Evolutionary conservation across 2,888 invertebrate species (phyloP).

Genomic region (Saturnia pavonia): DNA sequence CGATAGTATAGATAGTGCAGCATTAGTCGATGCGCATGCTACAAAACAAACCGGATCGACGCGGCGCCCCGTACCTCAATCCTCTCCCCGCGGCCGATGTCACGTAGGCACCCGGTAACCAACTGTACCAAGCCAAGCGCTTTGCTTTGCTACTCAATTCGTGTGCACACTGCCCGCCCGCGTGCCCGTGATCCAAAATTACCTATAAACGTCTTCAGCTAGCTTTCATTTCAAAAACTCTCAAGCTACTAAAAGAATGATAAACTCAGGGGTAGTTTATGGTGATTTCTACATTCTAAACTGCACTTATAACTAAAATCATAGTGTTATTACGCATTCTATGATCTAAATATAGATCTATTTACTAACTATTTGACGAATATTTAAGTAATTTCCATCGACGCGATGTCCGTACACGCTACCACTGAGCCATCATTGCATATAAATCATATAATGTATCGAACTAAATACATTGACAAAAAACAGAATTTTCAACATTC

Average conservation of each 20-base stretch:
- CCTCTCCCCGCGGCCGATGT: conserved; percentile 72
- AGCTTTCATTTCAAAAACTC: not conserved
- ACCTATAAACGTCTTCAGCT: conserved; percentile 7
- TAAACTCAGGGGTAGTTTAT: not conserved
- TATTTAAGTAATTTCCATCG: no score
- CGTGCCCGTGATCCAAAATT: conserved; percentile 40
- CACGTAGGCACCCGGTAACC: conserved; percentile 71
- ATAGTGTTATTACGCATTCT: no score
- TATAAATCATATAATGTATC: no score
- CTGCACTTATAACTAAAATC: no score
- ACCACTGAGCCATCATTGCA: no score
- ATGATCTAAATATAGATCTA: no score
- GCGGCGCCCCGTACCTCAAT: conserved; percentile 46
- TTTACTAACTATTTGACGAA: no score
- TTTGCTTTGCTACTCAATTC: conserved; percentile 28
- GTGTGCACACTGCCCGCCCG: conserved; percentile 24
- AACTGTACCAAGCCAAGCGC: conserved; percentile 23
- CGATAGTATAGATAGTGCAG: conserved; percentile 37
- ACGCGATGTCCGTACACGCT: no score
- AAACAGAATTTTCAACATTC: no score
- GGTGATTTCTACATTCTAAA: not conserved
- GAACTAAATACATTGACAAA: no score
- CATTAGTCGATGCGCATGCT: conserved; percentile 60
- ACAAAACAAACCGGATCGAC: conserved; percentile 63
- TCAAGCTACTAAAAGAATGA: not conserved